phyloP scores from a whole-genome alignment of 2,113 vertebrate species.

The Syrmaticus mikado region DNA sequence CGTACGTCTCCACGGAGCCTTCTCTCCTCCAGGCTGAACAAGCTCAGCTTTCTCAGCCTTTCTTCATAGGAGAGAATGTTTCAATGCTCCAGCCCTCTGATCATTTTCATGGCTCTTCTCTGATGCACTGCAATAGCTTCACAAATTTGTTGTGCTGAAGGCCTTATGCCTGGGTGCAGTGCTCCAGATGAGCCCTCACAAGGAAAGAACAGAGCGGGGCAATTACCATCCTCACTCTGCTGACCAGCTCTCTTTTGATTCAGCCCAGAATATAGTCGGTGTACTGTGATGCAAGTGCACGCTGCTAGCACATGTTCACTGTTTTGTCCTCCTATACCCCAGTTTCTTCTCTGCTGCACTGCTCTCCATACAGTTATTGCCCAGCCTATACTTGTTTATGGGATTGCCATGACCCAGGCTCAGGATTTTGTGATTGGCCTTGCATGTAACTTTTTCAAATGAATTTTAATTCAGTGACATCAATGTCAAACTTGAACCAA shows the following conservation, averaged over 20 bases:
- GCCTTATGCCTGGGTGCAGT: neutral
- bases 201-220: neutral
- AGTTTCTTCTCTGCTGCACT: neutral
- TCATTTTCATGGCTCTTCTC: neutral
- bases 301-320: neutral
- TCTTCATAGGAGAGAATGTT: no score
- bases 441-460: neutral
- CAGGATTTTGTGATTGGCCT: neutral
- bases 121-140: neutral
- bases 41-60: no score
- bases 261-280: neutral
- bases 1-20: no score
- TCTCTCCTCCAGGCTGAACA: no score
- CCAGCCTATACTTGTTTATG: neutral
- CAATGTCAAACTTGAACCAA: neutral
- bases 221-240: neutral
- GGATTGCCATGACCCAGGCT: no score
- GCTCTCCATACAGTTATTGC: neutral
- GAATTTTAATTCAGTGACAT: neutral
- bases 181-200: neutral
- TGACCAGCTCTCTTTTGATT: neutral
- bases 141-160: neutral
- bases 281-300: neutral
- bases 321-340: neutral
- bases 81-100: no score